phyloP scores from a whole-genome alignment of 2,888 invertebrate species.

The Podabrus alpinus region DNA sequence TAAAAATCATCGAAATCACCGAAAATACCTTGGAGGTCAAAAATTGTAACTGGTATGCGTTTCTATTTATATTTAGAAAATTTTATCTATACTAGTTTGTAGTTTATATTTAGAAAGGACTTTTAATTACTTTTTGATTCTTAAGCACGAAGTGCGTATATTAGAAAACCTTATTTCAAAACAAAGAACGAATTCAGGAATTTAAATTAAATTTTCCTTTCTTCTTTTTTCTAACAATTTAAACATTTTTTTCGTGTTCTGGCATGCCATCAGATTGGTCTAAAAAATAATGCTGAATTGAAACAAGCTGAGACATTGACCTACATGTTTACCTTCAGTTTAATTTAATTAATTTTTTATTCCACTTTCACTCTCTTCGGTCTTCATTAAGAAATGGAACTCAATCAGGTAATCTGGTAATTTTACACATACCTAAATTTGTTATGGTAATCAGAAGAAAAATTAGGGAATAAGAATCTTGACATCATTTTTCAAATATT shows the following conservation, averaged over 20 bases:
- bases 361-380: neutral
- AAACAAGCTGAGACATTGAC: constrained; percentile 1
- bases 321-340: constrained; percentile 2
- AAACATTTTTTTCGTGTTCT: neutral
- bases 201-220: neutral
- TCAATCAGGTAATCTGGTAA: neutral
- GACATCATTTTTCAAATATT: neutral
- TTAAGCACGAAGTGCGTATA: neutral
- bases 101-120: neutral
- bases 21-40: neutral
- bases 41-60: neutral
- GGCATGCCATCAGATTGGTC: neutral
- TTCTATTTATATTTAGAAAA: neutral
- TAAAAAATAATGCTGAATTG: neutral
- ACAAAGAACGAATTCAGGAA: neutral
- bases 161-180: neutral
- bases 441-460: neutral
- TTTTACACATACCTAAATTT: too few species aligned
- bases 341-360: neutral
- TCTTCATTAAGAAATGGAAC: neutral
- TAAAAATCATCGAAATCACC: neutral
- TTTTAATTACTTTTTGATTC: neutral
- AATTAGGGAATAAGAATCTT: neutral
- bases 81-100: neutral
- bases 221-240: neutral